Base-by-base conservation (phyloP, 2,888 invertebrate species). In the Zootermopsis nevadensis region DNA sequence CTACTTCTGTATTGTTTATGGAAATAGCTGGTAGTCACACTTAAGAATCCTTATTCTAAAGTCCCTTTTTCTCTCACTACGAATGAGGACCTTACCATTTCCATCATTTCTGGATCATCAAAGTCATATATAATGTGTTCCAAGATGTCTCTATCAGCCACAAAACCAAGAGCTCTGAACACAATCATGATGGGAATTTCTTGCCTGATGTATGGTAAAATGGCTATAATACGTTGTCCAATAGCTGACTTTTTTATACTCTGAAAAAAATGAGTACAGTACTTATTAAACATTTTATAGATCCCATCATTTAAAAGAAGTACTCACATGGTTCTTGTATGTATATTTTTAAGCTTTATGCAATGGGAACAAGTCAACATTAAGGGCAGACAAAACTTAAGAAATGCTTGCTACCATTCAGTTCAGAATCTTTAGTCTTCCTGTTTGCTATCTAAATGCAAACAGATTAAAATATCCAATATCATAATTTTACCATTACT, bases 71-170 rank as follows among this genome's bases (percentile, higher is more conserved):
- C 48, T 19, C 15, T 48, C 19, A 1, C 15, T 48, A 55, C 35
- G 19, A 60, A 48, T 19, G 10, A 81, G n/a, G n/a, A 76, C 33
- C 30, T 77, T 84, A 91, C 99, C 99, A 99, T 99, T 93, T 99
- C 99, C 99, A 99, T 99, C 99, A 99, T 99, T 92, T 99, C 99
- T 12, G 98, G 99, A 90, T 99, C 99, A 90, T 99, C 99, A 91
- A 99, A 99, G 89, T 99, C 99, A 89, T 99, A 99, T 88, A 99
- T 99, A 85, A 99, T 99, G 88, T 99, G 99, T 89, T 99, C 99
- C 33, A 99, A 91, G 88, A 99, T 99, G 90, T 99, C 99, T 88
- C 99, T 93, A 90, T 99, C 99, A 15, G 99, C 99, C 72, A 99
- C 99, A 91, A 99, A 99, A 55, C 99, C 99, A 84, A 98, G 91